Evolutionary conservation across 2,888 invertebrate genomes (phyloP), one percentile per base, ranked within the genome.

Genomic region (Cryptus armator): DNA sequence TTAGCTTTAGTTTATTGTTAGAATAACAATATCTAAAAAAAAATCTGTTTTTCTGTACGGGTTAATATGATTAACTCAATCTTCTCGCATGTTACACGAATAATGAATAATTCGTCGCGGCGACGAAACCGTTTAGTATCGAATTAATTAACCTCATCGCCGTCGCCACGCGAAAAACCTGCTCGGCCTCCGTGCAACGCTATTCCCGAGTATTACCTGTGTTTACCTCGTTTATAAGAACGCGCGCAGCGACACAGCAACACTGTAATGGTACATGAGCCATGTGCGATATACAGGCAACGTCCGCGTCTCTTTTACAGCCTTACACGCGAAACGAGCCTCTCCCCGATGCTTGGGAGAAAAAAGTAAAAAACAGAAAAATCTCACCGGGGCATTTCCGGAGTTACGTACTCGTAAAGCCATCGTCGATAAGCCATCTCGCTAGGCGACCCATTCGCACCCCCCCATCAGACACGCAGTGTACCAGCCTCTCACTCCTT

Each of bases 391-490:
- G 53, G n/a, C 79, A 74, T 79, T 75, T 79, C 70, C 79, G 74
- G 75, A 84, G 75, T 86, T 87, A 86, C 88, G 86, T 85, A 85
- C 86, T 87, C 87, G 82, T 89, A 81, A 87, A 88, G 86, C 79
- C 78, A 81, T 86, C 82, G 84, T 75, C 87, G 86, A 88, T 89
- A 88, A 88, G 86, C 87, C 86, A 87, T 87, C 85, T 85, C 80
- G 88, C 66, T 81, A 83, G 68, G 80, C 64, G 80, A 87, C 86
- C 85, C 86, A 87, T 88, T 88, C 87, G 86, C 86, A 82, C 86
- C 82, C n/a, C 84, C 83, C 66, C 84, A 86, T 87, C 86, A 86
- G 51, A 67, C 71, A 48, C 76, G 51, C 59, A 46, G 10, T 24
- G 24, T 19, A 37, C 67, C 37, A 32, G 37, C 16, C 44, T 62